A percentile compares a stretch with the other conserved stretches of the same genome.
phyloP scores from a whole-genome alignment of 2,888 invertebrate genomes.

The Eupelmus urozonus region DNA sequence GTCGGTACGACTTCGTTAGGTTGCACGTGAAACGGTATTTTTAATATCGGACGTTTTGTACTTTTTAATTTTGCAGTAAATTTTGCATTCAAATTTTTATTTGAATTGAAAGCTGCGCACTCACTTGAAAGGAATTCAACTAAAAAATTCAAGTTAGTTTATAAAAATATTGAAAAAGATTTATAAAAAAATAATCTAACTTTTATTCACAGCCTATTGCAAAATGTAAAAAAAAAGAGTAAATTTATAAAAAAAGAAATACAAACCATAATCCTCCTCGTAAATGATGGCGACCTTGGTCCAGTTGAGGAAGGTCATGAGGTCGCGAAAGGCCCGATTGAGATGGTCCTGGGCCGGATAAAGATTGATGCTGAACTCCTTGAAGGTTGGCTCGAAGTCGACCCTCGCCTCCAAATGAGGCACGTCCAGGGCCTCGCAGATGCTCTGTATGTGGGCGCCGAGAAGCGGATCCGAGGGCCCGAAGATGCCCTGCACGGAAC shows the following conservation, averaged over 20 bases:
- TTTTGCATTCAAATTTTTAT: too few relatives aligned
- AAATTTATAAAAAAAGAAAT: background rate
- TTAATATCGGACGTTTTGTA: too few relatives aligned
- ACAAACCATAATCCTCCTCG: constrained; percentile 92
- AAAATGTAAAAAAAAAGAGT: too few relatives aligned
- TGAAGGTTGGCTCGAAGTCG: constrained; percentile 82
- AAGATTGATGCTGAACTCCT: constrained; percentile 91
- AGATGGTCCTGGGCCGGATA: constrained; percentile 91
- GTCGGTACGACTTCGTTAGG: too few relatives aligned
- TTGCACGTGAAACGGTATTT: too few relatives aligned
- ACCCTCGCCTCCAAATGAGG: constrained; percentile 91
- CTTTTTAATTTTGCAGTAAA: too few relatives aligned
- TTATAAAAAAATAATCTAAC: too few relatives aligned
- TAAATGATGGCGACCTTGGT: constrained; percentile 95
- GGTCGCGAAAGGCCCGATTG: constrained; percentile 90
- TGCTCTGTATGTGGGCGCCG: constrained; percentile 90
- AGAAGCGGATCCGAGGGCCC: constrained; percentile 91
- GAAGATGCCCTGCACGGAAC: constrained; percentile 92
- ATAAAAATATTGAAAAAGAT: too few relatives aligned
- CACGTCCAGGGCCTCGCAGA: constrained; percentile 92
- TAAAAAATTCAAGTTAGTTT: too few relatives aligned
- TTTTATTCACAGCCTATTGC: too few relatives aligned
- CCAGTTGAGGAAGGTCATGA: constrained; percentile 94
- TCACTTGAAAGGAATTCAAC: too few relatives aligned
- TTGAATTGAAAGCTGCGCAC: too few relatives aligned